phyloP scores from a whole-genome alignment of 2,888 invertebrate genomes.

The Drosophila kuntzei region DNA sequence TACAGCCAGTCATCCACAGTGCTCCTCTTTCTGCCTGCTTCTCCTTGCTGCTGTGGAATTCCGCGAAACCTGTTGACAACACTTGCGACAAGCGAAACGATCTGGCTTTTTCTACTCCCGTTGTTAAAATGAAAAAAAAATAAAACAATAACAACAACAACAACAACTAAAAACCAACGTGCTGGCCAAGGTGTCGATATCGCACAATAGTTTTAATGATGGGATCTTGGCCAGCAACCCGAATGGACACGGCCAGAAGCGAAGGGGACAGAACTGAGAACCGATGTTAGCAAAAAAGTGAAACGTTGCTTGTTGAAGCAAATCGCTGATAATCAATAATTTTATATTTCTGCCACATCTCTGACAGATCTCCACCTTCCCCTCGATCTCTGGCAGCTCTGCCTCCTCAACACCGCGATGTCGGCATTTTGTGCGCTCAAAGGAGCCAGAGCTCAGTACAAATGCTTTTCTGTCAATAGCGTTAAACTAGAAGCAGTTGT shows the following conservation, averaged over 20 bases:
- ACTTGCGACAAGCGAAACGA: slow-evolving; percentile 82
- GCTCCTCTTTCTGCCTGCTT: slow-evolving; percentile 8
- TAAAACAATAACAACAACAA: not conserved
- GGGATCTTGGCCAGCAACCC: slow-evolving; percentile 57
- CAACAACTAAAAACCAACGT: slow-evolving; percentile 40
- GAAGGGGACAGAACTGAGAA: slow-evolving; percentile 11
- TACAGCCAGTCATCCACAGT: slow-evolving; percentile 9
- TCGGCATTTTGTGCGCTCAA: slow-evolving; percentile 54
- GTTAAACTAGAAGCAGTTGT: not conserved
- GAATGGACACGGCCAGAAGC: slow-evolving; percentile 5
- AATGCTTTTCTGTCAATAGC: not conserved
- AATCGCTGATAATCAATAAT: slow-evolving; percentile 81
- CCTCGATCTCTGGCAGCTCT: not conserved
- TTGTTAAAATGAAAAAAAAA: slow-evolving; percentile 11
- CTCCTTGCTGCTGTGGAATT: slow-evolving; percentile 45
- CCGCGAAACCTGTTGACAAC: slow-evolving; percentile 79
- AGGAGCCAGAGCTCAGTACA: slow-evolving; percentile 24
- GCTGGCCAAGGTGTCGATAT: slow-evolving; percentile 78
- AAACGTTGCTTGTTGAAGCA: slow-evolving; percentile 72
- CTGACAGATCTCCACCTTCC: not conserved
- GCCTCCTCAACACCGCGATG: slow-evolving; percentile 7
- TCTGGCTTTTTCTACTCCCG: slow-evolving; percentile 68
- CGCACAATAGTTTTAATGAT: slow-evolving; percentile 81
- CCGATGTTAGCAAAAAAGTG: slow-evolving; percentile 52
- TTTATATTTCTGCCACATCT: slow-evolving; percentile 78